Conservation (phyloP, 2,797 vertebrate species). For the Tenualosa thibaudeaui region DNA sequence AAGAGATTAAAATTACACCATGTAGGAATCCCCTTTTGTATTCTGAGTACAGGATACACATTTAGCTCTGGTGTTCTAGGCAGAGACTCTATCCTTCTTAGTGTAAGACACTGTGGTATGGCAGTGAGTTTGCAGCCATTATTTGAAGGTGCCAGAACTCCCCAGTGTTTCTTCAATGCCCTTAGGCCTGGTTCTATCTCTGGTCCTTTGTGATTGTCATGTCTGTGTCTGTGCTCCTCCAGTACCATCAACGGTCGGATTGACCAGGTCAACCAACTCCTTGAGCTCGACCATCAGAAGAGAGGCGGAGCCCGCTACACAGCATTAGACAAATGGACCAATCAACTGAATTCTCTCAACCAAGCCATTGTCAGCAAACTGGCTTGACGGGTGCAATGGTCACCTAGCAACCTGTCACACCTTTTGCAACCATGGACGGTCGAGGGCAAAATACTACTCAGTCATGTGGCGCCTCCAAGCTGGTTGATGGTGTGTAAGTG, state of each 20-base stretch:
- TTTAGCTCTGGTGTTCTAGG: no score
- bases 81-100: no score
- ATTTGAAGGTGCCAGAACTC: no score
- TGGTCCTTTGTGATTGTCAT: not conserved
- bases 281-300: constrained; percentile 99
- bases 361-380: constrained; percentile 89
- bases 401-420: not conserved
- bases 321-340: constrained; percentile 99
- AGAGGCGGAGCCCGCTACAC: constrained; percentile 97
- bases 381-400: constrained; percentile 77
- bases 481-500: constrained; percentile 14
- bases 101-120: no score
- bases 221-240: constrained; percentile 41
- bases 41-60: no score
- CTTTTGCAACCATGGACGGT: constrained; percentile 12
- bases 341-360: constrained; percentile 90
- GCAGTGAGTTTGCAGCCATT: no score
- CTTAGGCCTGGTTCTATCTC: not conserved
- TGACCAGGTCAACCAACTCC: constrained; percentile 98
- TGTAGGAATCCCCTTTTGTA: no score
- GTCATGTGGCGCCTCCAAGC: not conserved
- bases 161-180: not conserved
- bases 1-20: no score
- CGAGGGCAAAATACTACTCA: not conserved
- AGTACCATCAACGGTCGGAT: constrained; percentile 99